phyloP scores from a whole-genome alignment of 2,888 invertebrate species.

The Apamea sordens region DNA sequence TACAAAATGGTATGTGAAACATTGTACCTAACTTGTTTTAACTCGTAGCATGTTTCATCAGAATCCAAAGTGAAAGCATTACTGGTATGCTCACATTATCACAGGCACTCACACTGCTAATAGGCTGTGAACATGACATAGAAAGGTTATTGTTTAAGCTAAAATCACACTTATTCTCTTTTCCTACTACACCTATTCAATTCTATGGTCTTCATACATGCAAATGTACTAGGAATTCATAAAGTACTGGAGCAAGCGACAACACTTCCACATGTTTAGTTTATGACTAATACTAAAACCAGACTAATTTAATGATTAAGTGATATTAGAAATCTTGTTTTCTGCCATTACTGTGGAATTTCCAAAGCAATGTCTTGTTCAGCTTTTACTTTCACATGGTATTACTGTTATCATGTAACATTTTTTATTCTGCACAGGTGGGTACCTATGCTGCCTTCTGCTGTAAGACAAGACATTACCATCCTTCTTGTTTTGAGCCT shows the following conservation, averaged over 20 bases:
- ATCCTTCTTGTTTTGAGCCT: conserved; percentile 4
- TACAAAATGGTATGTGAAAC: conserved; percentile 14
- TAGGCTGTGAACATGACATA: conserved; percentile 74
- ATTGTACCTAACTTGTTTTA: conserved; percentile 45
- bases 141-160: conserved; percentile 64
- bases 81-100: conserved; percentile 79
- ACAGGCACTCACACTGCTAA: conserved; percentile 76
- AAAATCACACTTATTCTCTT: conserved; percentile 54
- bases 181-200: conserved; percentile 23
- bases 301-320: conserved; percentile 58
- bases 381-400: conserved; percentile 66
- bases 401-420: conserved; percentile 54
- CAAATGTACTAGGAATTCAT: conserved; percentile 41
- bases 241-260: conserved; percentile 4
- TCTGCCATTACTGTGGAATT: conserved; percentile 65
- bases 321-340: conserved; percentile 63
- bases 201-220: conserved; percentile 20
- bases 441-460: neutral
- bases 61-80: conserved; percentile 83
- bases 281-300: conserved; percentile 59
- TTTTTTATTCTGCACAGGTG: conserved; percentile 3
- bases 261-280: conserved; percentile 30
- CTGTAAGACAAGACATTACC: neutral
- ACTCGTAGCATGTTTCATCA: conserved; percentile 70
- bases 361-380: conserved; percentile 56